A percentile compares a stretch with the other conserved stretches of the same genome.
These are phyloP conservation scores for Myripristis murdjan DNA, from an alignment of 2,797 vertebrate genomes.

Conservation along the genomic window DNA sequence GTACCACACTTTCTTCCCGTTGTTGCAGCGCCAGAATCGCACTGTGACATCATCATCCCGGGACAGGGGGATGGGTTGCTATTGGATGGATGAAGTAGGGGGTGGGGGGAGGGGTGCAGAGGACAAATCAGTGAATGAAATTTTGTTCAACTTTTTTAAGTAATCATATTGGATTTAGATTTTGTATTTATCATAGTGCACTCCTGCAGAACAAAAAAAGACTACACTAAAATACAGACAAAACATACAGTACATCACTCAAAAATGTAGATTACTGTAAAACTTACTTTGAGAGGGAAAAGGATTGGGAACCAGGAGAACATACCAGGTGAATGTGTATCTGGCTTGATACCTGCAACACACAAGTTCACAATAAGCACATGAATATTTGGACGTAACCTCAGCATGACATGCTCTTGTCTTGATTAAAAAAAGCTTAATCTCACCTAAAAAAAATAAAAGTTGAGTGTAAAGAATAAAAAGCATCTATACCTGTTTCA, in stretches of 20 bases:
- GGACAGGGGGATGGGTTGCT: slow-evolving; percentile 91
- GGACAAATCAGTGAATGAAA: background rate
- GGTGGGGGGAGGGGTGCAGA: too few relatives aligned
- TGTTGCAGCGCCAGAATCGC: slow-evolving; percentile 95
- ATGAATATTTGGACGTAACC: background rate
- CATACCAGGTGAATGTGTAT: slow-evolving; percentile 95
- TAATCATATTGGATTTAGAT: too few relatives aligned
- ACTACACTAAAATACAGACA: too few relatives aligned
- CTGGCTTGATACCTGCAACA: slow-evolving; percentile 92
- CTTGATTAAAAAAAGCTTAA: too few relatives aligned
- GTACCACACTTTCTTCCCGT: slow-evolving; percentile 96
- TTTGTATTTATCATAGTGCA: too few relatives aligned
- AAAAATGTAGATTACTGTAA: background rate
- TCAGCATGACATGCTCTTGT: background rate
- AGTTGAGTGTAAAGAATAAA: too few relatives aligned
- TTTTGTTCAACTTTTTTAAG: too few relatives aligned
- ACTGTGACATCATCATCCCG: slow-evolving; percentile 88
- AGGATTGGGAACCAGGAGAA: slow-evolving; percentile 98
- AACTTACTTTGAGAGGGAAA: slow-evolving; percentile 94
- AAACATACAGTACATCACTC: too few relatives aligned
- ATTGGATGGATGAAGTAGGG: background rate
- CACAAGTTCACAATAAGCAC: slow-evolving; percentile 19
- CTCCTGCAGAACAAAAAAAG: too few relatives aligned
- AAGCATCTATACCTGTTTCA: too few relatives aligned
- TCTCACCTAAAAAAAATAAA: too few relatives aligned